Percentiles rank a stretch among this genome's conserved stretches.
Conservation (phyloP, 2,113 vertebrate species). For the Desmodus rotundus region DNA sequence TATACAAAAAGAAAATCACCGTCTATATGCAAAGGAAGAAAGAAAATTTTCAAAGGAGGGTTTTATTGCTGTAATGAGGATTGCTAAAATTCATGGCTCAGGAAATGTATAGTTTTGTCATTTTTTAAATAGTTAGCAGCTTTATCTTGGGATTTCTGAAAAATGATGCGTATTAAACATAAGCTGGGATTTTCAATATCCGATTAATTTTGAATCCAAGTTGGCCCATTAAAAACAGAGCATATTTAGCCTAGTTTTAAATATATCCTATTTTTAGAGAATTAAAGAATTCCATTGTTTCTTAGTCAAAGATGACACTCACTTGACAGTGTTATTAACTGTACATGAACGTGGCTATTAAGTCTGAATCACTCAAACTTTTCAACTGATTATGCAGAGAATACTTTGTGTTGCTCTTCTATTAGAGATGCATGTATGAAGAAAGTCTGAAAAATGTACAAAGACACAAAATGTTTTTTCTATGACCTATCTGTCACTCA, state of each 20-base stretch:
- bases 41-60: slow-evolving; percentile 28
- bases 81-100: slow-evolving; percentile 14
- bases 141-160: slow-evolving; percentile 58
- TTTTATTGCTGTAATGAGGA: slow-evolving; percentile 41
- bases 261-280: neutral
- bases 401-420: neutral
- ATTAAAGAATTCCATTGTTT: slow-evolving; percentile 42
- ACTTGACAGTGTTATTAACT: slow-evolving; percentile 51
- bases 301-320: slow-evolving; percentile 49
- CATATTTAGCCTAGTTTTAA: slow-evolving; percentile 45
- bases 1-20: slow-evolving; percentile 2
- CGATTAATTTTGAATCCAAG: slow-evolving; percentile 63
- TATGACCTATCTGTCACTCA: neutral
- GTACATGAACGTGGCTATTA: slow-evolving; percentile 38
- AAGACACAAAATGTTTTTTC: neutral
- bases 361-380: slow-evolving; percentile 23
- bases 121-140: slow-evolving; percentile 26
- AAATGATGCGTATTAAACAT: slow-evolving; percentile 54
- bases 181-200: slow-evolving; percentile 64
- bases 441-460: slow-evolving; percentile 3
- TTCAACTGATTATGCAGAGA: neutral
- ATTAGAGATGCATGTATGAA: neutral
- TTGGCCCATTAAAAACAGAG: slow-evolving; percentile 52
- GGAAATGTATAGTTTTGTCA: slow-evolving; percentile 52
- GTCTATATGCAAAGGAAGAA: neutral